Evolutionary conservation across 2,888 invertebrate genomes (phyloP), one percentile per base, ranked within the genome.

Genomic region (Bhutanitis thaidina): DNA sequence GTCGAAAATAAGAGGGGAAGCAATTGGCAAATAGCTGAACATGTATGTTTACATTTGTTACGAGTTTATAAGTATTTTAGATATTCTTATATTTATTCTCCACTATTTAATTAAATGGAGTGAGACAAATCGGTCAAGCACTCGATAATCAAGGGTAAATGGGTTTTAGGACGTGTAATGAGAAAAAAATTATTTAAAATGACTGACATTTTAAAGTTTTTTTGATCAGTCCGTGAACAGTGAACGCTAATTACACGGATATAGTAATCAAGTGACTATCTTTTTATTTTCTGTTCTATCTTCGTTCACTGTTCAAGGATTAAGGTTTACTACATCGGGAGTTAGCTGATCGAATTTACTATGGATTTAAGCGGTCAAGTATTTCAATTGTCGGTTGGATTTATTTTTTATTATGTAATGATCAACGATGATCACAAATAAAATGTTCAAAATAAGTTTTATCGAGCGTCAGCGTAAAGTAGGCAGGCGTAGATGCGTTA

Each of bases 21-120:
- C 76, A 62, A 78, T 78, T 72, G 80, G 77, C 78, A 69, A 71
- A 69, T 77, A 73, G 74, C 77, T 71, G 74, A 75, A 76, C 76
- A 77, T 41, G 65, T 87, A 88, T 86, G 86, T 89, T 88, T 89
- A 89, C 89, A 89, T 89, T 89, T 89, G 89, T 89, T 89, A 89
- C 88, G 71, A 88, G 88, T 89, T 89, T 87, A 89, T 87, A 86
- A 90, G 91, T 92, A 92, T 92, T 92, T 92, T 92, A 92, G 92
- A 92, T 92, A 92, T 92, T 92, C 91, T 92, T 92, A 92, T 89
- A 89, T 92, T 91, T 91, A 91, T 91, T 90, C 91, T 91, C 91
- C 85, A 84, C 79, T 85, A 77, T 82, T 81, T 79, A 79, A 80
- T 80, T 78, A 61, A 77, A 82, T 69, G 77, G 71, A 71, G 76